Evolutionary conservation across 2,888 invertebrate species (phyloP), one percentile per base, ranked within the genome.

Genomic region (Drosophila setosimentum): DNA sequence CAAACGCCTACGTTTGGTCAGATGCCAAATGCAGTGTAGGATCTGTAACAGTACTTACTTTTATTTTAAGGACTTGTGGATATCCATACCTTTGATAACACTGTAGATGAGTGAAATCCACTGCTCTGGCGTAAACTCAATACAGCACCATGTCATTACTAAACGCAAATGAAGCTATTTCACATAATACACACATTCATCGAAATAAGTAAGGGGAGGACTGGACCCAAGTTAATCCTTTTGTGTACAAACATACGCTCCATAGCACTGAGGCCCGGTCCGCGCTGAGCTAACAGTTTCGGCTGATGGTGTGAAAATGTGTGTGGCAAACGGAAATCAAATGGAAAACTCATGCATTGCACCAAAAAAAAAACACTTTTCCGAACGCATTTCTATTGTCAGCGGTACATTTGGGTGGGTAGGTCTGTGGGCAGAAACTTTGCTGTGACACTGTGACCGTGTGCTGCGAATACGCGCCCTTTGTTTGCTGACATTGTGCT

Each of bases 311-410:
- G 61, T 63, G 69, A 73, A 87, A 80, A 85, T 73, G 72, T 24
- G 71, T 76, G 78, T 72, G 78, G 80, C 73, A 74, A 87, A 82
- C 84, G 82, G 86, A 87, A 90, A 89, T 90, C 91, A 89, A 91
- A 91, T 90, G 82, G 82, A 89, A 90, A 90, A 83, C 90, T 85
- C 90, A 81, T 90, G 90, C 88, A 77, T 80, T 71, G 77, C 65
- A 68, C 66, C 70, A 62, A 76, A 83, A 45, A 33, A 32, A 32
- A 80, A 71, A 74, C 76, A 78, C 73, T 88, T 85, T 79, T 71
- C 59, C 76, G 79, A 90, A 90, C 87, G 87, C 87, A 87, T 88
- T 88, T 81, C 89, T 78, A 83, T 87, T 87, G 89, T 90, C 80
- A 80, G 64, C 73, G 78, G 76, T 67, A 61, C 82, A 81, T 79